phyloP scores from a whole-genome alignment of 2,113 vertebrate genomes.

The Neolamprologus modestus region DNA sequence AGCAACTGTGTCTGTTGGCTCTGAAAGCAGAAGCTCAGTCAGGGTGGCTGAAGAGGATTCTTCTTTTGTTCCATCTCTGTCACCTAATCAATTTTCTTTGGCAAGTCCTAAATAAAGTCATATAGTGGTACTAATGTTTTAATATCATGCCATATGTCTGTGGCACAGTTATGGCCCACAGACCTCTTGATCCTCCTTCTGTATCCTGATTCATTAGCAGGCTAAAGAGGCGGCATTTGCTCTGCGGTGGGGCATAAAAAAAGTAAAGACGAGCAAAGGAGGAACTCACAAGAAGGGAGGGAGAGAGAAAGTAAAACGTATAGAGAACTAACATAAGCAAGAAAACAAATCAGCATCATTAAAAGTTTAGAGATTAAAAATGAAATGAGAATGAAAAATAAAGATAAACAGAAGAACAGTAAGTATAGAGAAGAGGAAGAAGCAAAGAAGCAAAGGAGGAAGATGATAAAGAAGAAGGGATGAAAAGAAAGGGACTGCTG shows the following conservation, averaged over 20 bases:
- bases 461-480: conserved; percentile 2
- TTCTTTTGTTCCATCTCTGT: conserved; percentile 62
- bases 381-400: background rate
- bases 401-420: background rate
- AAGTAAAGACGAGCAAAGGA: conserved; percentile 36
- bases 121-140: conserved; percentile 77
- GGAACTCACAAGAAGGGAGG: conserved; percentile 3
- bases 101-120: conserved; percentile 74
- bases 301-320: background rate
- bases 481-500: conserved; percentile 58
- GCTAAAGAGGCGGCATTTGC: conserved; percentile 41
- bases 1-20: conserved; percentile 49
- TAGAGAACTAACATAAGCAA: background rate
- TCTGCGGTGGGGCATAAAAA: conserved; percentile 20
- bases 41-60: conserved; percentile 53
- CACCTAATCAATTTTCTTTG: conserved; percentile 69
- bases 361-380: background rate
- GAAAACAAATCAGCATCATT: background rate
- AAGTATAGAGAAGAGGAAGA: background rate
- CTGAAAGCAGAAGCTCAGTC: conserved; percentile 35
- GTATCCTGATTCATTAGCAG: conserved; percentile 41
- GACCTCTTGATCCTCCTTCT: conserved; percentile 41
- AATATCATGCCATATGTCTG: conserved; percentile 71
- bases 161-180: conserved; percentile 40
- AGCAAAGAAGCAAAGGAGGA: background rate